Conservation (phyloP, 2,797 vertebrate genomes). For the Anableps anableps region DNA sequence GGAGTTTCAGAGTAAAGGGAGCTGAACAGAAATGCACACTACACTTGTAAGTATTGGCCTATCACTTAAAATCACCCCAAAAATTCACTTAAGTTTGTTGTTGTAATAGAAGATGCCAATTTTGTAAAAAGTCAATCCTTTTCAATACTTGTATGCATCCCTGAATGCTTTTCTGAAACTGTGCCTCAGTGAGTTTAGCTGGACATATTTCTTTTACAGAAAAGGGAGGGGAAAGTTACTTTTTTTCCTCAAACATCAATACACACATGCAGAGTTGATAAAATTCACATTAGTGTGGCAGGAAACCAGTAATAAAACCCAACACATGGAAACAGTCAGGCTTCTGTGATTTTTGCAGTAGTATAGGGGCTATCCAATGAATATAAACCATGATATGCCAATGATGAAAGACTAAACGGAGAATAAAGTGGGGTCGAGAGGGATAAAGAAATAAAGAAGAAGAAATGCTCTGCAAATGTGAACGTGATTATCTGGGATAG, state of each 20-base stretch:
- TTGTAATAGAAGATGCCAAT: neutral
- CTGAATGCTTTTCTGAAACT: conserved; percentile 31
- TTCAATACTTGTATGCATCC: neutral
- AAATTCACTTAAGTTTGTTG: neutral
- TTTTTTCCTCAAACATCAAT: conserved; percentile 68
- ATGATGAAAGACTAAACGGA: conserved; percentile 70
- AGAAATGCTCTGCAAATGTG: conserved; percentile 40
- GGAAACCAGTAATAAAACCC: conserved; percentile 78
- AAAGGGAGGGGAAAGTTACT: conserved; percentile 42
- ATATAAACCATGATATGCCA: conserved; percentile 70
- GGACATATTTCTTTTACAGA: conserved; percentile 24
- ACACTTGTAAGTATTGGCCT: neutral
- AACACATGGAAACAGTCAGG: conserved; percentile 79
- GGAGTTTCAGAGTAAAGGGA: neutral
- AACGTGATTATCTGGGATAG: conserved; percentile 44
- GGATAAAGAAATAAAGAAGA: conserved; percentile 52
- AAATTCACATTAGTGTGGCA: conserved; percentile 78
- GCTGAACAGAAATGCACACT: neutral
- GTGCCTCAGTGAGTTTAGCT: conserved; percentile 33
- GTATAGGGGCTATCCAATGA: conserved; percentile 69
- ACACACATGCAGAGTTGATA: conserved; percentile 80
- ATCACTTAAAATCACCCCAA: neutral
- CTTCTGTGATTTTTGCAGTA: conserved; percentile 71
- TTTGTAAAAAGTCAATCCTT: neutral
- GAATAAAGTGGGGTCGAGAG: conserved; percentile 45